A percentile compares a stretch with the other conserved stretches of the same genome.
Conservation (phyloP, 2,888 invertebrate species). For the Fragum fragum region DNA sequence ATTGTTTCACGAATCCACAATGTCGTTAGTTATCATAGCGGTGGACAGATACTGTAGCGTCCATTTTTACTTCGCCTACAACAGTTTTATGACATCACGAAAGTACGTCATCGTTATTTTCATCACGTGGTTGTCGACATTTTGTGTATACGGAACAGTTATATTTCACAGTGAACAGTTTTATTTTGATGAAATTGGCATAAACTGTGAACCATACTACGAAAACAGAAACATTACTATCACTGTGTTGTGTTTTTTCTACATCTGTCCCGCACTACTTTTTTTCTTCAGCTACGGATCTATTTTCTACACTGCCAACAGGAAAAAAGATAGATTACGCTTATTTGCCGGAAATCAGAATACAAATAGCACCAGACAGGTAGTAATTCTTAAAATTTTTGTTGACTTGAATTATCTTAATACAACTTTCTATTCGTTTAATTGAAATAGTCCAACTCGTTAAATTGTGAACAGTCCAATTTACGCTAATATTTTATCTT, state of each 20-base stretch:
- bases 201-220: slow-evolving; percentile 71
- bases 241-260: slow-evolving; percentile 63
- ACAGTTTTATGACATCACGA: slow-evolving; percentile 59
- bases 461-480: too few relatives aligned
- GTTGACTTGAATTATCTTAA: too few relatives aligned
- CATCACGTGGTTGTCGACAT: slow-evolving; percentile 59
- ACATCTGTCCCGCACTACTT: slow-evolving; percentile 58
- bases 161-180: slow-evolving; percentile 66
- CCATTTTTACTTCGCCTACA: slow-evolving; percentile 56
- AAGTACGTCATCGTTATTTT: slow-evolving; percentile 58
- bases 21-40: slow-evolving; percentile 68
- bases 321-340: slow-evolving; percentile 29
- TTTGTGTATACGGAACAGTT: slow-evolving; percentile 59
- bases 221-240: slow-evolving; percentile 63
- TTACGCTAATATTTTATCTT: too few relatives aligned
- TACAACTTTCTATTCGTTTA: too few relatives aligned
- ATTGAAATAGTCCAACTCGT: too few relatives aligned
- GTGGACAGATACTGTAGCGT: slow-evolving; percentile 66
- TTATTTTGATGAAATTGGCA: slow-evolving; percentile 68
- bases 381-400: background rate
- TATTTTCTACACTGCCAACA: slow-evolving; percentile 54
- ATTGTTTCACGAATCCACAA: slow-evolving; percentile 70
- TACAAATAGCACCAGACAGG: background rate
- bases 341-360: slow-evolving; percentile 31
- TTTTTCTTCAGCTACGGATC: slow-evolving; percentile 67